Percentiles rank a stretch among this genome's conserved stretches.
Evolutionary conservation across 2,113 vertebrate species (phyloP).

Genomic region (Oncorhynchus gorbuscha): DNA sequence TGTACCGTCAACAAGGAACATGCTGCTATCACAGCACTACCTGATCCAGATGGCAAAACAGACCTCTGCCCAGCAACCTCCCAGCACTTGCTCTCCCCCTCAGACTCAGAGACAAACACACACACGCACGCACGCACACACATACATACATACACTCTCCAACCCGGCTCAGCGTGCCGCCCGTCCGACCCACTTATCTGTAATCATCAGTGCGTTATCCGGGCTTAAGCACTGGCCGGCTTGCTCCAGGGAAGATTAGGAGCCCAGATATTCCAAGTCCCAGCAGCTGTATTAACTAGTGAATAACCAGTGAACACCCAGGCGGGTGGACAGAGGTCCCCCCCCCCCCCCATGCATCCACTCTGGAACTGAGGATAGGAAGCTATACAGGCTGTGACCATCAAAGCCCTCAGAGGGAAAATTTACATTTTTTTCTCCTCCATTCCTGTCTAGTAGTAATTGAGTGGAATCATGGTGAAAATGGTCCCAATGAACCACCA

Average conservation of each 20-base stretch:
- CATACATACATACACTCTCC: not conserved
- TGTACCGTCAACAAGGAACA: not conserved
- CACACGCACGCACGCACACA: too few relatives aligned
- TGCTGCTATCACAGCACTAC: not conserved
- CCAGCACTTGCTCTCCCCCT: not conserved
- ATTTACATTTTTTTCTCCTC: conserved; percentile 37
- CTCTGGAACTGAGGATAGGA: conserved; percentile 49
- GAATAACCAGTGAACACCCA: conserved; percentile 20
- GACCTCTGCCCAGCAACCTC: conserved; percentile 56
- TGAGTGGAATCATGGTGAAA: not conserved
- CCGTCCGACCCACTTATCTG: conserved; percentile 71
- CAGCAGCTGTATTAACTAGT: conserved; percentile 38
- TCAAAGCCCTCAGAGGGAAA: conserved; percentile 30
- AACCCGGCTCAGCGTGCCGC: conserved; percentile 9
- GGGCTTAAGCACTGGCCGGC: conserved; percentile 63
- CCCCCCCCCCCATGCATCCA: not conserved
- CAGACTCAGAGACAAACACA: not conserved
- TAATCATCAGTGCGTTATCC: conserved; percentile 72
- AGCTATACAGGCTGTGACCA: conserved; percentile 25
- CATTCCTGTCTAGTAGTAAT: not conserved
- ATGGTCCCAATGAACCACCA: not conserved
- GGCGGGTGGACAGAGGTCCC: conserved; percentile 5
- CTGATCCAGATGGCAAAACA: conserved; percentile 14
- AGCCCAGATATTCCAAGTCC: conserved; percentile 65
- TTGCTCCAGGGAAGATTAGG: conserved; percentile 65